These are phyloP conservation scores for Ageneiosus marmoratus DNA, from an alignment of 2,113 vertebrate species.

Conservation along the genomic window DNA sequence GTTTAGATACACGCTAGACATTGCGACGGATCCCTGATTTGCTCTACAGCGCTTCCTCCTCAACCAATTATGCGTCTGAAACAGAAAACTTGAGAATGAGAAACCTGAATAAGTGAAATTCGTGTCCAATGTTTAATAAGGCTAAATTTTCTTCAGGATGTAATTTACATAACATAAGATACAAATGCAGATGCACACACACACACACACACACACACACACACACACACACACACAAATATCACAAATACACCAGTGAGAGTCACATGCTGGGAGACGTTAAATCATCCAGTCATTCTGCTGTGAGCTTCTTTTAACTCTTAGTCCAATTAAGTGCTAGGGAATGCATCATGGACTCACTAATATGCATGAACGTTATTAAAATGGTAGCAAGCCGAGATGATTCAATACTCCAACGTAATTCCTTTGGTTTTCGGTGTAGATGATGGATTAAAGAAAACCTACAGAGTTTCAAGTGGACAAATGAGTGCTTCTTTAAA, in stretches of 20 bases:
- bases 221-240: background rate
- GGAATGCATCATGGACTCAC: conserved; percentile 37
- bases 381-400: conserved; percentile 41
- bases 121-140: conserved; percentile 1
- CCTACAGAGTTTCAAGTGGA: conserved; percentile 8
- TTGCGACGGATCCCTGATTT: background rate
- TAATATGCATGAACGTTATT: conserved; percentile 38
- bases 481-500: conserved; percentile 7
- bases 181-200: background rate
- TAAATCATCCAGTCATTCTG: conserved; percentile 51
- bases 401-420: conserved; percentile 14
- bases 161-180: background rate
- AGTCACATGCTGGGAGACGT: conserved; percentile 35
- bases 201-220: background rate
- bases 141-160: background rate
- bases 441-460: conserved; percentile 42
- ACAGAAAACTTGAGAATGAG: background rate
- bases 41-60: background rate
- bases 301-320: conserved; percentile 44
- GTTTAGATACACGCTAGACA: background rate
- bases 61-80: background rate
- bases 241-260: conserved; percentile 17
- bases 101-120: background rate
- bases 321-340: conserved; percentile 48
- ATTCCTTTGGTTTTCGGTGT: conserved; percentile 27